Conservation (phyloP, 2,888 invertebrate genomes). For the Mechanitis messenoides region DNA sequence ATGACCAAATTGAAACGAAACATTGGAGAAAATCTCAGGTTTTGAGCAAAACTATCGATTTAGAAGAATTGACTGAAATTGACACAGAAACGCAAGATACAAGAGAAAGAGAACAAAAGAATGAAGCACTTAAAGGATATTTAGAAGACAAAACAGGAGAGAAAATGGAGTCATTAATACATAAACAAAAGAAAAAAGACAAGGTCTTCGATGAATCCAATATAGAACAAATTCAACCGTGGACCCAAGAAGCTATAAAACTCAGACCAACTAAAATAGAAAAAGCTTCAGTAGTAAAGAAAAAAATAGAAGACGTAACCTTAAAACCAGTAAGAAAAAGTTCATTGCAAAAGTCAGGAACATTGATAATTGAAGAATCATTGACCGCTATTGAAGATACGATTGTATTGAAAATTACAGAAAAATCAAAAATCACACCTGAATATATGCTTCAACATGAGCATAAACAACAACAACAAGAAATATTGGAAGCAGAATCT, state of each 20-base stretch:
- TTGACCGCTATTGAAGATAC: slow-evolving; percentile 76
- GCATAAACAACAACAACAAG: slow-evolving; percentile 37
- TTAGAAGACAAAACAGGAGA: slow-evolving; percentile 23
- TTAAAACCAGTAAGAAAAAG: slow-evolving; percentile 49
- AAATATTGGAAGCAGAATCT: slow-evolving; percentile 41
- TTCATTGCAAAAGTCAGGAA: slow-evolving; percentile 52
- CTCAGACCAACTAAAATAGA: slow-evolving; percentile 78
- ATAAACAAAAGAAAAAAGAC: slow-evolving; percentile 41
- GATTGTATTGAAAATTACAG: slow-evolving; percentile 56
- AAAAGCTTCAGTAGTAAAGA: slow-evolving; percentile 70
- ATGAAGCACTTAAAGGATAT: not conserved
- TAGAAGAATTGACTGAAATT: slow-evolving; percentile 1
- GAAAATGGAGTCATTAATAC: slow-evolving; percentile 31
- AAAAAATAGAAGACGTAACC: slow-evolving; percentile 68
- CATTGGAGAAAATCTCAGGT: slow-evolving; percentile 9
- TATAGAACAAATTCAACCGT: slow-evolving; percentile 57
- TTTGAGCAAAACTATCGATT: slow-evolving; percentile 1
- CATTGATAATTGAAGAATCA: slow-evolving; percentile 71
- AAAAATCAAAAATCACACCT: slow-evolving; percentile 38
- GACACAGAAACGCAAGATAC: not conserved
- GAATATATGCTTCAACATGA: slow-evolving; percentile 48
- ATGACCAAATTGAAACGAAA: slow-evolving; percentile 14
- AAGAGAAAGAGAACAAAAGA: not conserved
- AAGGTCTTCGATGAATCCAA: slow-evolving; percentile 32
- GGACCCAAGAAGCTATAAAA: slow-evolving; percentile 80